These are phyloP conservation scores for Bradypodion pumilum DNA, from an alignment of 2,797 vertebrate species.

Conservation along the genomic window DNA sequence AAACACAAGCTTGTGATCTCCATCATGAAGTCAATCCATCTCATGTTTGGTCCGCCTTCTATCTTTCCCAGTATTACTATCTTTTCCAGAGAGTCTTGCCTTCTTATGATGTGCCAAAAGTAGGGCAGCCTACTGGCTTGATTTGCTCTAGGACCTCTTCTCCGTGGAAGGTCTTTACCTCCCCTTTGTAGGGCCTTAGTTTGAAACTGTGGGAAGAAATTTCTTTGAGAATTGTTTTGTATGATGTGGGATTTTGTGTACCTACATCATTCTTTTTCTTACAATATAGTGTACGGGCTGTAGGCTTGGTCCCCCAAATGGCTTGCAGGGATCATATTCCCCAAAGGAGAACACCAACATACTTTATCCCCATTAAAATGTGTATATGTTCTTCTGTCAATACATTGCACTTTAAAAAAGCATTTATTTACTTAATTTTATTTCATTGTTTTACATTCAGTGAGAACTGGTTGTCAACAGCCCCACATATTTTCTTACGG, in stretches of 20 bases:
- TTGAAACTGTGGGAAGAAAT: background rate
- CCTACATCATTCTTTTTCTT: background rate
- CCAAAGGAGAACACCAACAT: background rate
- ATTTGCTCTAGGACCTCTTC: no score
- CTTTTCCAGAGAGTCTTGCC: no score
- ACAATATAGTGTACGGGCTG: background rate
- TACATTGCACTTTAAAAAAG: background rate
- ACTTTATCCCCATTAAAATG: background rate
- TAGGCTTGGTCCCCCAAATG: background rate
- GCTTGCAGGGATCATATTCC: background rate
- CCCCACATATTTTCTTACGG: background rate
- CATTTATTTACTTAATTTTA: conserved; percentile 4
- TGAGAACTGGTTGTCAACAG: background rate
- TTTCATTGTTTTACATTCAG: background rate
- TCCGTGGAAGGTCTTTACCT: background rate
- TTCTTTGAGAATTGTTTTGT: background rate
- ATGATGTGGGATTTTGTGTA: background rate
- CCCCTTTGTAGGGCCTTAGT: background rate
- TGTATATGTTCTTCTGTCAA: background rate
- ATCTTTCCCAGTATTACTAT: no score
- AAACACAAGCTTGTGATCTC: no score
- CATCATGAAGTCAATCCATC: no score
- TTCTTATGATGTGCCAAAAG: no score
- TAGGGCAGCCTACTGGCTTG: no score
- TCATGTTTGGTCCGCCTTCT: no score